A percentile compares a stretch with the other conserved stretches of the same genome.
phyloP scores from a whole-genome alignment of 2,797 vertebrate species.

The Molossus molossus region DNA sequence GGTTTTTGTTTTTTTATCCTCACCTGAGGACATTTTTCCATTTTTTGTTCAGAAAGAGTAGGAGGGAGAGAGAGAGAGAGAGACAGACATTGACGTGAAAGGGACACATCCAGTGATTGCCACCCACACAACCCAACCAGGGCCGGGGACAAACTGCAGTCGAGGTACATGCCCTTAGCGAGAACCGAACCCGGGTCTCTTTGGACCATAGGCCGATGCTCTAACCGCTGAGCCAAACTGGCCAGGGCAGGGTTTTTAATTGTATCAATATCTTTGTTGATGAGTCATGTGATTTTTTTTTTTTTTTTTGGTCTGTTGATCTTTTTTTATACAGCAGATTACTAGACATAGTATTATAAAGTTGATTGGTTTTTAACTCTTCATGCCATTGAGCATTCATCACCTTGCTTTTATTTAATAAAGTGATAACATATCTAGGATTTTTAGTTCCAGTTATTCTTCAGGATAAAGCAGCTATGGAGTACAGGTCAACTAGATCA shows the following conservation, averaged over 20 bases:
- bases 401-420: conserved; percentile 18
- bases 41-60: too few species aligned
- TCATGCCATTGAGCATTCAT: neutral
- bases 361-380: neutral
- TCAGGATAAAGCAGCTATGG: neutral
- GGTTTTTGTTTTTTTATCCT: neutral
- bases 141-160: too few species aligned
- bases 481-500: neutral
- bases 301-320: neutral
- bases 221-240: too few species aligned
- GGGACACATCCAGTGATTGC: too few species aligned
- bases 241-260: neutral
- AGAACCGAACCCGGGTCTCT: too few species aligned
- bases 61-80: too few species aligned
- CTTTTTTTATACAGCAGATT: neutral
- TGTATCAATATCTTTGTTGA: neutral
- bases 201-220: too few species aligned
- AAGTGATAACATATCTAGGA: neutral
- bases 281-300: neutral
- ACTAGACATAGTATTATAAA: neutral
- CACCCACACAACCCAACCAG: too few species aligned
- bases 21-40: too few species aligned
- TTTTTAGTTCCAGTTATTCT: conserved; percentile 34
- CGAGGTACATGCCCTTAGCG: too few species aligned
- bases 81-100: too few species aligned